Base-by-base conservation (phyloP, 2,113 vertebrate species). In the Hassar affinis region DNA sequence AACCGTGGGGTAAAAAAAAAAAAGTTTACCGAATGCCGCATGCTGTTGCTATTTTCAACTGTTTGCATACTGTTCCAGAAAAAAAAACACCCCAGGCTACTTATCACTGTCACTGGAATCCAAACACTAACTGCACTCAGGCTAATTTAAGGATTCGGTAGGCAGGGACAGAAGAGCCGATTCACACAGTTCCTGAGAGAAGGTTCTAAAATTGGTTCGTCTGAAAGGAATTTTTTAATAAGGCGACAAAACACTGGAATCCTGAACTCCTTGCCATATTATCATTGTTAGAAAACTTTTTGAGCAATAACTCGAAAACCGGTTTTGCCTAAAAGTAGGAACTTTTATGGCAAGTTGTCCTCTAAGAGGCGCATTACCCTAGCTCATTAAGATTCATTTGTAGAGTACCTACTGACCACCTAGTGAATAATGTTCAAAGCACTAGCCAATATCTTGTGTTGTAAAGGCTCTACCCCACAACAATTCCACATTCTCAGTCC, bases 1-100 rank as follows among this genome's bases (percentile, higher is more conserved):
- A 74, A 84, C 30, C 52, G 84, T 77, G 64, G 62, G 76, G 51
- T 82, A 42, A 47, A 77, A 38, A 38, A 52, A 42, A 47, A 77
- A 38, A 38, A 52, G 84, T 82, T 86, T 82, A 87, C 81, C 18
- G 42, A 30, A 71, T 78, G 66, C 62, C 47, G 75, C 81, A 84
- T 49, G 75, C 87, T 62, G 79, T 59, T 84, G 84, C 80, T 78
- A 51, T 66, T 86, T 86, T 56, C 79, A 56, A 76, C 69, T 57
- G 81, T 75, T 81, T 76, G 71, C 38, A 51, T 25, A 52, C 66
- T 74, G 69, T n/a, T 74, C 59, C 38, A 52, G 15, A 30, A 54
- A 35, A 27, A 27, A 76, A 74, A 77, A 61, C 59, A 45, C 76
- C 47, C 47, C 59, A 38, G 68, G 27, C 76, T 79, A 49, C 35